Base-by-base conservation (phyloP, 2,888 invertebrate genomes). In the Limnephilus rhombicus region DNA sequence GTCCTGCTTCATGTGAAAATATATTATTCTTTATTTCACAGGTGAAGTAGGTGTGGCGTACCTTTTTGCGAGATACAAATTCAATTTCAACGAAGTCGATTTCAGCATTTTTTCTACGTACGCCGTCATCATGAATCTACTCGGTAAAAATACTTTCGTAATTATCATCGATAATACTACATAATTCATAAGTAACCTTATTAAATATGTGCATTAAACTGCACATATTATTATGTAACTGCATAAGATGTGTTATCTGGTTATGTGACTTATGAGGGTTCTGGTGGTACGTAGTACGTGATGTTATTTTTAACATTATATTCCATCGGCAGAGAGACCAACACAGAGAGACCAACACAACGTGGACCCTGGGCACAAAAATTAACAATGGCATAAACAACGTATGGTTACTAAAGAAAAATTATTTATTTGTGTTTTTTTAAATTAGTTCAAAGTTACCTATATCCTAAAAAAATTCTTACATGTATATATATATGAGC, bases 21-120 rank as follows among this genome's bases (percentile, higher is more conserved):
- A 18, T 68, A 68, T 24, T 68, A 9, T 9, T 68, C 18, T 24
- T 24, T 24, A 68, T 94, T 94, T 95, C 95, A 91, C 96, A 96
- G 96, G 96, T 94, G 96, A 96, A 94, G 96, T 96, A 3, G 96
- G 96, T 94, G 96, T 96, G 80, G 95, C 95, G 49, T 96, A 96
- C 94, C 94, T 96, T 90, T 96, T 96, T 94, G 95, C 95, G 37
- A 96, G 96, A 94, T 95, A 95, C 86, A 96, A 95, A 94, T 96
- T 96, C 94, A 95, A 95, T 93, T 95, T 96, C 92, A 95, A 95
- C 7, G 96, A 95, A 94, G 95, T 96, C 80, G 96, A 96, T 93
- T 96, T 95, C 94, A 96, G 96, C 94, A 91, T 96, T 94, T 96
- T 96, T 94, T 95, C 96, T 7, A 95, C 96, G 18, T 95, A 96